These are phyloP conservation scores for Chloroceryle inda DNA, from an alignment of 2,797 vertebrate species.

Conservation along the genomic window DNA sequence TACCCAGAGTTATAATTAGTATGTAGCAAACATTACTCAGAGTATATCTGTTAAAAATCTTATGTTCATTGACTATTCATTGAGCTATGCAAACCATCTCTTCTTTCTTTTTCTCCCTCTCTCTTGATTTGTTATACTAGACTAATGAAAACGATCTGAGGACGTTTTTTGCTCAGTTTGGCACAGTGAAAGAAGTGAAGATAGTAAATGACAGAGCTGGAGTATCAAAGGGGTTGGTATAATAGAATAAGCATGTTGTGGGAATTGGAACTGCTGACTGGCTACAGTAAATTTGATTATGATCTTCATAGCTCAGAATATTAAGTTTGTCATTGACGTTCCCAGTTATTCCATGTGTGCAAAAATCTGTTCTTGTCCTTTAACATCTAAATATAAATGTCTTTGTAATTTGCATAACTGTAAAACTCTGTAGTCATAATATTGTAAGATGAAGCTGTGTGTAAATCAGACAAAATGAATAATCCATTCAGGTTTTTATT, in stretches of 20 bases:
- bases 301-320: not conserved
- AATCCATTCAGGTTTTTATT: not conserved
- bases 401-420: not conserved
- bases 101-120: not conserved
- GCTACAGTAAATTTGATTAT: not conserved
- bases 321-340: not conserved
- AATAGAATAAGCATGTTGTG: slow-evolving; percentile 11
- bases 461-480: not conserved
- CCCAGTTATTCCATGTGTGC: not conserved
- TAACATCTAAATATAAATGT: not conserved
- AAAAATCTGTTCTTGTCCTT: not conserved
- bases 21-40: not conserved
- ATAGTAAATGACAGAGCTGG: slow-evolving; percentile 87
- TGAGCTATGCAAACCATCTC: not conserved
- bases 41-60: not conserved
- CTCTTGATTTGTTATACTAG: slow-evolving; percentile 72
- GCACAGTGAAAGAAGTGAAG: slow-evolving; percentile 89
- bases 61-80: not conserved
- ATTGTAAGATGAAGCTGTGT: not conserved
- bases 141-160: slow-evolving; percentile 86
- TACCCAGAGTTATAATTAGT: not conserved
- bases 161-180: slow-evolving; percentile 87
- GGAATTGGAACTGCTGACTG: not conserved
- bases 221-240: slow-evolving; percentile 89
- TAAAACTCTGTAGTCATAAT: not conserved